phyloP scores from a whole-genome alignment of 2,797 vertebrate genomes.

The Micromesistius poutassou region DNA sequence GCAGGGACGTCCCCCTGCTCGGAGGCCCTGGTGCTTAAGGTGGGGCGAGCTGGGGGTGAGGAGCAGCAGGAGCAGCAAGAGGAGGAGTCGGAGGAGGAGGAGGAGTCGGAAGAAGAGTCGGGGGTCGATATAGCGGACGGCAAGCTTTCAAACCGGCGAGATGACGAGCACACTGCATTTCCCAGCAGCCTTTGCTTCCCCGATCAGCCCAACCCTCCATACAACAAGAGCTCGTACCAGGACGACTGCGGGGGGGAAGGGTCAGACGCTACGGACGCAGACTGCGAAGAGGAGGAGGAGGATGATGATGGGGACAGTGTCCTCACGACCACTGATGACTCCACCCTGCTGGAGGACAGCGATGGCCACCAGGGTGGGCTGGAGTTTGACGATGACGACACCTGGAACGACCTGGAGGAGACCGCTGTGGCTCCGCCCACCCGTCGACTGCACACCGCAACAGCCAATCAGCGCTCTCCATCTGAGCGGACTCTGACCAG shows the following conservation, averaged over 20 bases:
- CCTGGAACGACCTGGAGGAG: slow-evolving; percentile 88
- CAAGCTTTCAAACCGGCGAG: slow-evolving; percentile 31
- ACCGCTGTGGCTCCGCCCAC: slow-evolving; percentile 18
- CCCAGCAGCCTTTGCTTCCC: slow-evolving; percentile 53
- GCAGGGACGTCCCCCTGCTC: background rate
- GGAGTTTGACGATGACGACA: slow-evolving; percentile 90
- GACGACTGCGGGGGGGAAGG: slow-evolving; percentile 37
- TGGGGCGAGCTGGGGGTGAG: background rate
- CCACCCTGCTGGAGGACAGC: slow-evolving; percentile 57
- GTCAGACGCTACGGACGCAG: slow-evolving; percentile 22
- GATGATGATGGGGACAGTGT: slow-evolving; percentile 5
- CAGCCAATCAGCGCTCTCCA: slow-evolving; percentile 18
- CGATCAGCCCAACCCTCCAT: slow-evolving; percentile 44
- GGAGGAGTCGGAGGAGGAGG: slow-evolving; percentile 12
- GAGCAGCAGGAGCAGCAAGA: slow-evolving; percentile 19
- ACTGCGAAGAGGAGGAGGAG: background rate
- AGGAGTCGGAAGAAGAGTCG: slow-evolving; percentile 17
- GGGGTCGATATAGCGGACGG: slow-evolving; percentile 15
- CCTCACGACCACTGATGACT: slow-evolving; percentile 51
- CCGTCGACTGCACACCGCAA: slow-evolving; percentile 13
- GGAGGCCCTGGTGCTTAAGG: background rate
- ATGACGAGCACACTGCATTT: slow-evolving; percentile 16
- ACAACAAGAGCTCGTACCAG: slow-evolving; percentile 72
- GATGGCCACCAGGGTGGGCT: slow-evolving; percentile 49
- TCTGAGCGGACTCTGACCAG: slow-evolving; percentile 73